Percentiles rank a stretch among this genome's conserved stretches.
These are phyloP conservation scores for Cyanoliseus patagonus DNA, from an alignment of 2,113 vertebrate genomes.

Conservation along the genomic window DNA sequence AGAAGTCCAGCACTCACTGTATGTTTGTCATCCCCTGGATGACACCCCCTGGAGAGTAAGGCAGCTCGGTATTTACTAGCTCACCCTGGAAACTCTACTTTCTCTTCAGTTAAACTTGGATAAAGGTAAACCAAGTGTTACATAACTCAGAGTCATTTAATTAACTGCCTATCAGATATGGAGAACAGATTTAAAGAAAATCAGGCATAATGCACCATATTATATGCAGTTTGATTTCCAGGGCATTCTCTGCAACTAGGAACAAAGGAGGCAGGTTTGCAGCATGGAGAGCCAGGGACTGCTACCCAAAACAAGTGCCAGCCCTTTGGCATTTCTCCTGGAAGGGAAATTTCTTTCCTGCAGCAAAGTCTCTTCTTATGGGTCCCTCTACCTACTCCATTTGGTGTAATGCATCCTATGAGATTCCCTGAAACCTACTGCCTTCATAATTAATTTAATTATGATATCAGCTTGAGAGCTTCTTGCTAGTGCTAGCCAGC, in stretches of 20 bases:
- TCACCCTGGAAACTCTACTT: background rate
- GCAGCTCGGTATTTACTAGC: background rate
- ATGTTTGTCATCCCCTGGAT: background rate
- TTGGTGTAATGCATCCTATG: background rate
- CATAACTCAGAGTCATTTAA: background rate
- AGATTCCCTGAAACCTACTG: background rate
- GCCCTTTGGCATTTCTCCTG: background rate
- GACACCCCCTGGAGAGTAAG: background rate
- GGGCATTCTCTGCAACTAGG: background rate
- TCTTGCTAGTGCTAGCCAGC: background rate
- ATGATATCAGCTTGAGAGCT: background rate
- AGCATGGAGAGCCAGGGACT: background rate
- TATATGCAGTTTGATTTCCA: background rate
- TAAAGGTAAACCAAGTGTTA: background rate
- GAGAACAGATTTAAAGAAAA: background rate
- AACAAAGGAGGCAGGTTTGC: background rate
- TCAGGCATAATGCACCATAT: background rate
- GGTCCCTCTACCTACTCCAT: background rate
- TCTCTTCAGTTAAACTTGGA: background rate
- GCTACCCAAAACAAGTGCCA: background rate
- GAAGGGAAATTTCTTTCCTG: background rate
- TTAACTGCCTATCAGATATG: background rate
- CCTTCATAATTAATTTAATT: slow-evolving; percentile 9
- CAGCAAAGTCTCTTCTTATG: background rate
- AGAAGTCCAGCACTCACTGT: background rate